Evolutionary conservation across 2,113 vertebrate genomes (phyloP).

Genomic region (Raphicerus campestris): DNA sequence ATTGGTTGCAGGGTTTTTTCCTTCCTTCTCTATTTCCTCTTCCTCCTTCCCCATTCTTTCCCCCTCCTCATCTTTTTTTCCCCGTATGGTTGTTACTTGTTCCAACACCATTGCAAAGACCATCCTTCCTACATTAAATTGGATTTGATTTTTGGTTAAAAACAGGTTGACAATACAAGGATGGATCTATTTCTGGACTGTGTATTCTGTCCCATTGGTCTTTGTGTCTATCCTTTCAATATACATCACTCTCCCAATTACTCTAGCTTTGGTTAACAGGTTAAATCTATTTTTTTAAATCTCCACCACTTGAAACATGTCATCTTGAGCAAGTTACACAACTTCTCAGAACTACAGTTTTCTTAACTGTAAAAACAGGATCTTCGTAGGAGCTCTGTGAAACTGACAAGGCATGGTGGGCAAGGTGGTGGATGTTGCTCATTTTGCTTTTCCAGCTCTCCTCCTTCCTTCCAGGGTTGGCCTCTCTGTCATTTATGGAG

Average conservation of each 20-base stretch:
- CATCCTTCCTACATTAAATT: neutral
- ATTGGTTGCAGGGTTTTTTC: neutral
- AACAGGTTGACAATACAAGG: neutral
- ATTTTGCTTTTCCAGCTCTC: neutral
- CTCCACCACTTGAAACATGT: neutral
- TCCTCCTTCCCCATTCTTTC: neutral
- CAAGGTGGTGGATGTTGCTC: neutral
- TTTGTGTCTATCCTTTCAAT: neutral
- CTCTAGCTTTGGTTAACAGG: neutral
- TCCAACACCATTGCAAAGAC: neutral
- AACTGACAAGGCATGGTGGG: neutral
- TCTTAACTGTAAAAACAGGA: neutral
- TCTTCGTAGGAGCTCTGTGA: neutral
- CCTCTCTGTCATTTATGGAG: neutral
- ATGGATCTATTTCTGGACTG: neutral
- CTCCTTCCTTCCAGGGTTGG: neutral
- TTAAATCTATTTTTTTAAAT: neutral
- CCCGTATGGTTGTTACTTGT: neutral
- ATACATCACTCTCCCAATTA: neutral
- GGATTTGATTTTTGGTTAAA: neutral
- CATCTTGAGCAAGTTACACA: neutral
- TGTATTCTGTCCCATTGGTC: neutral
- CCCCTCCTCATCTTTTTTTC: neutral
- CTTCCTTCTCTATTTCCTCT: neutral
- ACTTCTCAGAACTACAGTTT: neutral